Evolutionary conservation across 2,888 invertebrate species (phyloP).

Genomic region (Drosophila anomalata): DNA sequence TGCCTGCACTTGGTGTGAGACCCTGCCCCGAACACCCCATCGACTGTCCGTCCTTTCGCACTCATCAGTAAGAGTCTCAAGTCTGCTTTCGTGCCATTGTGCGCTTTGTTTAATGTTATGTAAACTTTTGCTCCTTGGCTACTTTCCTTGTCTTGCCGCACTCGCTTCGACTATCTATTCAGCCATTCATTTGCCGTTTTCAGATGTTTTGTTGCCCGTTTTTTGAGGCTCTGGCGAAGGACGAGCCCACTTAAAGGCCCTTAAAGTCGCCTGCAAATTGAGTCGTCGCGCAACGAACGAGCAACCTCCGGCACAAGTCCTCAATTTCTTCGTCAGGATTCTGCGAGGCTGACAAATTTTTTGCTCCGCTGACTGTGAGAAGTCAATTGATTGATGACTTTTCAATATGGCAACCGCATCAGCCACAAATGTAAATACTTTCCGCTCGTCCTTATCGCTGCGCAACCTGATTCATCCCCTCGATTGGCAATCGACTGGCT

Average conservation of each 20-base stretch:
- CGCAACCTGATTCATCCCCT: conserved; percentile 11
- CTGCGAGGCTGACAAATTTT: conserved; percentile 73
- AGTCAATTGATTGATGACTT: conserved; percentile 73
- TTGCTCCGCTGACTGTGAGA: conserved; percentile 66
- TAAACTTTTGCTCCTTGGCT: conserved; percentile 75
- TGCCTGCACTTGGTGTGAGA: conserved; percentile 54
- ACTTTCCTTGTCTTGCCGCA: conserved; percentile 49
- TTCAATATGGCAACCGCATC: conserved; percentile 61
- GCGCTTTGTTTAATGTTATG: conserved; percentile 82
- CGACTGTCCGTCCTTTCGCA: conserved; percentile 60
- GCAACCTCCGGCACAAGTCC: conserved; percentile 13
- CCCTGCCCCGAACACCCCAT: conserved; percentile 48
- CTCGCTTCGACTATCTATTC: conserved; percentile 64
- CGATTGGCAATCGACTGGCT: conserved; percentile 15
- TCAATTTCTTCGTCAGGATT: conserved; percentile 17
- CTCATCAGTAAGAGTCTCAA: conserved; percentile 55
- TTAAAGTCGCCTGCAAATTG: conserved; percentile 63
- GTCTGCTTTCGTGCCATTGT: conserved; percentile 62
- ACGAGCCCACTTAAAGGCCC: conserved; percentile 44
- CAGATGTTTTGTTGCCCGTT: conserved; percentile 41
- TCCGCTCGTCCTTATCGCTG: conserved; percentile 25
- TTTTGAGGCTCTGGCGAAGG: conserved; percentile 22
- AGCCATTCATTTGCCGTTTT: conserved; percentile 64
- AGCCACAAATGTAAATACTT: conserved; percentile 72
- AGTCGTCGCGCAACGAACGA: conserved; percentile 30